Conservation (phyloP, 2,797 vertebrate genomes). For the Siniperca undulata region DNA sequence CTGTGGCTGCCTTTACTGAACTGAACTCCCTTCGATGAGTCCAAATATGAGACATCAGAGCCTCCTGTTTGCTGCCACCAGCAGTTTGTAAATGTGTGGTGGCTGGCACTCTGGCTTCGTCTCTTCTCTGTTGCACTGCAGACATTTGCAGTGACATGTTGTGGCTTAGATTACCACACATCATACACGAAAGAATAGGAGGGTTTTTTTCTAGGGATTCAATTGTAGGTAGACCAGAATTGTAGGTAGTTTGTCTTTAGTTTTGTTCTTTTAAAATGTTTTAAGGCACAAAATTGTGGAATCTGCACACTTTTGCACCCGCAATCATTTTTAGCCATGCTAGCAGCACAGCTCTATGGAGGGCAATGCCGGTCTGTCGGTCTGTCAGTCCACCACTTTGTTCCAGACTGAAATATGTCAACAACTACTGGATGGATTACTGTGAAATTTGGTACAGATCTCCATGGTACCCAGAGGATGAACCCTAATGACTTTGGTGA, state of each 20-base stretch:
- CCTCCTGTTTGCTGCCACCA: constrained; percentile 11
- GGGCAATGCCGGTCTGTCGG: background rate
- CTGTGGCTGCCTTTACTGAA: background rate
- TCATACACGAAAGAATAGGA: background rate
- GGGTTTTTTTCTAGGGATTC: background rate
- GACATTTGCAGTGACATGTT: constrained; percentile 24
- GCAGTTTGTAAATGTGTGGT: background rate
- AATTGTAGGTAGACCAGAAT: background rate
- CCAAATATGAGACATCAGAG: constrained; percentile 17
- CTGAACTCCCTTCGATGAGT: background rate
- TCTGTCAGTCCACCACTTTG: background rate
- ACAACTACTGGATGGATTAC: constrained; percentile 4
- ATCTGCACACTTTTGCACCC: background rate
- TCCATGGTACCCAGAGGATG: background rate
- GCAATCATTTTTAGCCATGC: background rate
- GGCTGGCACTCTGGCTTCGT: background rate
- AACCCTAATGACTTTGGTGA: background rate
- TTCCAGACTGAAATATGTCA: constrained; percentile 9
- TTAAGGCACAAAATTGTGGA: background rate
- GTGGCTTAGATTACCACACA: constrained; percentile 9
- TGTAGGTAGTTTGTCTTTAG: background rate
- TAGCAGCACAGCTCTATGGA: background rate
- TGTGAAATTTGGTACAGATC: background rate
- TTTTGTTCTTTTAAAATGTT: background rate
- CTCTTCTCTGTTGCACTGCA: constrained; percentile 6